Evolutionary conservation across 2,888 invertebrate genomes (phyloP), one percentile per base, ranked within the genome.

Genomic region (Hypolimnas misippus): DNA sequence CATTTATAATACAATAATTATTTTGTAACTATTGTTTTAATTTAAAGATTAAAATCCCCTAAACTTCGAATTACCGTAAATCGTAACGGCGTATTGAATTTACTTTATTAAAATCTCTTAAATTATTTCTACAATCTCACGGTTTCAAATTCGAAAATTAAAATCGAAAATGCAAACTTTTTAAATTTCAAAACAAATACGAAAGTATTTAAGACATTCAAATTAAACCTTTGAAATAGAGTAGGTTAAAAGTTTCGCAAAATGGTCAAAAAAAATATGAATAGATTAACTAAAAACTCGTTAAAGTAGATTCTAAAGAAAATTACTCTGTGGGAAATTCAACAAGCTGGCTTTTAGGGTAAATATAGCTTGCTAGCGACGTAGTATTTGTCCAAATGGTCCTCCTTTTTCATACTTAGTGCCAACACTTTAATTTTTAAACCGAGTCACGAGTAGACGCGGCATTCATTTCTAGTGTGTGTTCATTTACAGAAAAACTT

Each of bases 301-400:
- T 21, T 46, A 21, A 33, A 10, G 35, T 50, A 14, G 8, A 29
- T 42, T 58, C 42, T 51, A 58, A 42, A 53, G n/a, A 49, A 42
- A 54, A 56, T 31, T 42, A 1, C 16, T 57, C 53, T 53, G 29
- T 62, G 40, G n/a, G 25, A 58, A 55, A 52, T 55, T 56, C 55
- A 62, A 55, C 58, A 59, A 50, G 38, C 53, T 25, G 38, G 61
- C 56, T 68, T 68, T 68, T 62, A 66, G 64, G 61, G 62, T 68
- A 62, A 62, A 68, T 66, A 59, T 42, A 54, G 59, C 57, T 64
- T 52, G 64, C 60, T 66, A 46, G 66, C 64, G 44, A 40, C 52
- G 46, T 59, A 55, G 50, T 64, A 62, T 64, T 65, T 66, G 68
- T 66, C 58, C 56, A 63, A 68, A 63, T 56, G 59, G 53, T 42